Evolutionary conservation across 1,140 invertebrate species (phyloP), one percentile per base, ranked within the genome.

Genomic region (Cotesia vestalis): DNA sequence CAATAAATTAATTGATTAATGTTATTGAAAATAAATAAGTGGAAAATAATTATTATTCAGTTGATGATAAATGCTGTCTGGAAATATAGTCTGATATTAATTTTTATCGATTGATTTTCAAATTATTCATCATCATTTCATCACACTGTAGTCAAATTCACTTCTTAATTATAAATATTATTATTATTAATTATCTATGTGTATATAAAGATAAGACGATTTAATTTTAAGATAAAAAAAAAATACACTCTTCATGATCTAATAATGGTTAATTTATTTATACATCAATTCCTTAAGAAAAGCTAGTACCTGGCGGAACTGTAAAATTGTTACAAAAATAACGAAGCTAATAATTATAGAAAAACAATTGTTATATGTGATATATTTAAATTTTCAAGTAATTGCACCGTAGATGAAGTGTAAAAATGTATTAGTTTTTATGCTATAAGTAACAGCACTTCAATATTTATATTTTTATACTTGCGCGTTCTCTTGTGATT

Each of bases 171-270:
- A 12, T 59, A 61, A 40, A 3, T 40, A 40, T 40, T 46, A 46
- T 46, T 46, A 46, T 46, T 46, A 46, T 72, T 76, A 74, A 76
- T 81, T 77, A 80, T 81, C 76, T 84, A 85, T 85, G 80, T 85
- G 81, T 86, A 86, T 83, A 86, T 86, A 86, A 85, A 82, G 81
- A 85, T 85, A 85, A 80, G 77, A 46, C 40, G 46, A 72, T 68
- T 80, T 81, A 76, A 80, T 74, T 83, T 83, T 81, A 84, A 78
- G 81, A 80, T 85, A 74, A 76, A 76, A 79, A 75, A 72, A 84
- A 84, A 85, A 86, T 78, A 84, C 79, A 78, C 85, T 83, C 85
- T 83, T 82, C 84, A 79, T 79, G 40, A 81, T 80, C 81, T 81
- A 79, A 76, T 79, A 78, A 77, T 71, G 75, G 66, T 36, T 38